Evolutionary conservation across 1,140 invertebrate genomes (phyloP).

Genomic region (Ips typographus): DNA sequence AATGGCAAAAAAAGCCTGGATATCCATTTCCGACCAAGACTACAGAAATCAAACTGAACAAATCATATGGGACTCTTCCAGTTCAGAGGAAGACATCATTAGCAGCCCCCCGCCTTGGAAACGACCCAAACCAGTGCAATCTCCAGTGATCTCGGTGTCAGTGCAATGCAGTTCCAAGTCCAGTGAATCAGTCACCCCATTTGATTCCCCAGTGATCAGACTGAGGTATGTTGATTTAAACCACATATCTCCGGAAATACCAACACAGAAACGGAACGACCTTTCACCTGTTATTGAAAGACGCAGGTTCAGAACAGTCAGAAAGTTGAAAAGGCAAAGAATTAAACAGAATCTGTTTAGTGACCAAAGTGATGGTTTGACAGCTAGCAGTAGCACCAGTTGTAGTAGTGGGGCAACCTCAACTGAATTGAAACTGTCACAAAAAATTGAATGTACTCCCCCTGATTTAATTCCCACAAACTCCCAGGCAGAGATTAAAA

Average conservation of each 20-base stretch:
- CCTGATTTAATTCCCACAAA: background rate
- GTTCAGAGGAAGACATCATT: slow-evolving; percentile 14
- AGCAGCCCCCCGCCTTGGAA: background rate
- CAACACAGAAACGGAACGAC: background rate
- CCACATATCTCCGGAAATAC: slow-evolving; percentile 16
- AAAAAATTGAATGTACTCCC: slow-evolving; percentile 1
- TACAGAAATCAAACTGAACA: background rate
- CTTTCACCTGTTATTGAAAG: slow-evolving; percentile 17
- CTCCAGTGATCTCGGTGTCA: background rate
- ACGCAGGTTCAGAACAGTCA: slow-evolving; percentile 8
- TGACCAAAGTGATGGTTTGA: background rate
- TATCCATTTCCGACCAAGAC: background rate
- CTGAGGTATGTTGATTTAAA: slow-evolving; percentile 5
- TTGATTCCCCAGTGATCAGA: slow-evolving; percentile 4
- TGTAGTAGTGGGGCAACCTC: background rate
- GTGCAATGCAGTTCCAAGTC: background rate
- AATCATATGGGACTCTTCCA: slow-evolving; percentile 5
- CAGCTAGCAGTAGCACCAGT: too few relatives aligned
- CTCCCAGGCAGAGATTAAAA: slow-evolving; percentile 2
- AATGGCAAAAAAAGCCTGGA: slow-evolving; percentile 19
- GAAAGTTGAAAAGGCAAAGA: slow-evolving; percentile 3
- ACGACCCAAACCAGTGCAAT: background rate
- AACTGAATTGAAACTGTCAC: background rate
- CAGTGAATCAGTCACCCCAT: background rate
- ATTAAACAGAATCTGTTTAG: background rate